Percentiles rank a stretch among this genome's conserved stretches.
phyloP scores from a whole-genome alignment of 2,888 invertebrate species.

The Mamestra brassicae region DNA sequence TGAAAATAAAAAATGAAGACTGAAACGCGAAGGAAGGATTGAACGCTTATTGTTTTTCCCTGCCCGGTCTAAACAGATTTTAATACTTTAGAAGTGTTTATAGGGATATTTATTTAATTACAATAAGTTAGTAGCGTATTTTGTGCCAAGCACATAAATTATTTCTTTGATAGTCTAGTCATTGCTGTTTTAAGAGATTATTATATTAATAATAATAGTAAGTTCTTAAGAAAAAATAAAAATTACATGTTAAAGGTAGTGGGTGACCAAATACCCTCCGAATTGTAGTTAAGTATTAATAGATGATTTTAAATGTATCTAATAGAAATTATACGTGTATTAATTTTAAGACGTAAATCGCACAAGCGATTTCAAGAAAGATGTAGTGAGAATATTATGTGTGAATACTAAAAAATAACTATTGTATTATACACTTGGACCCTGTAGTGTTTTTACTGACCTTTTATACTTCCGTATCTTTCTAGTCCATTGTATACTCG shows the following conservation, averaged over 20 bases:
- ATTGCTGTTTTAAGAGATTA: conserved; percentile 66
- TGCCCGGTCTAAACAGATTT: conserved; percentile 74
- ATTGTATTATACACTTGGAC: conserved; percentile 84
- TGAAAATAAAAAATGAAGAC: conserved; percentile 79
- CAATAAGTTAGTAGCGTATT: conserved; percentile 62
- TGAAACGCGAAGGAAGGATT: conserved; percentile 65
- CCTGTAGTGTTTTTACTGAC: conserved; percentile 88
- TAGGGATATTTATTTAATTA: conserved; percentile 60
- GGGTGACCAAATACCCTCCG: conserved; percentile 83
- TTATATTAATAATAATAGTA: conserved; percentile 51
- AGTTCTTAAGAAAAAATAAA: conserved; percentile 49
- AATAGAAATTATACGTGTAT: conserved; percentile 57
- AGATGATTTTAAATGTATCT: conserved; percentile 71
- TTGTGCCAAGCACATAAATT: conserved; percentile 79
- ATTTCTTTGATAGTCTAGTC: conserved; percentile 69
- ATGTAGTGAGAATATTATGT: conserved; percentile 85
- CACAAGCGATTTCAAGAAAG: conserved; percentile 82
- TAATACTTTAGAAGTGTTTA: conserved; percentile 65
- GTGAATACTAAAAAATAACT: conserved; percentile 71
- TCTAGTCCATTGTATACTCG: conserved; percentile 73
- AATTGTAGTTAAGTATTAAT: conserved; percentile 79
- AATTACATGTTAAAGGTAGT: conserved; percentile 66
- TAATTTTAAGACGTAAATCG: conserved; percentile 64
- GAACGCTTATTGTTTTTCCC: conserved; percentile 56
- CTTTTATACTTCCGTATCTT: conserved; percentile 87